Evolutionary conservation across 2,113 vertebrate species (phyloP).

Genomic region (Capricornis sumatraensis): DNA sequence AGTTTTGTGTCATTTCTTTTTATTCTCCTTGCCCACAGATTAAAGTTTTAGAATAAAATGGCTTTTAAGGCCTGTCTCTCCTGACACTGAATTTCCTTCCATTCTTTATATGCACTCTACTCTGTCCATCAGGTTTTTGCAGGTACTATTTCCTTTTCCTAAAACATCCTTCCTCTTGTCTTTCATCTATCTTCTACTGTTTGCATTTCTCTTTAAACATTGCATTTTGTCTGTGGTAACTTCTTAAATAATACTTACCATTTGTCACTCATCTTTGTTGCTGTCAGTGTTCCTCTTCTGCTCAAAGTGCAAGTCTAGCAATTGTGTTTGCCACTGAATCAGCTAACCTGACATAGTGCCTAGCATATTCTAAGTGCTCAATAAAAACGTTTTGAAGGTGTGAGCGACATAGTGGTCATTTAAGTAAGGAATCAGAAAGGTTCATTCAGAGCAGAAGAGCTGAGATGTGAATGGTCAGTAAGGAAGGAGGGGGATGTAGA

Average conservation of each 20-base stretch:
- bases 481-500: not conserved
- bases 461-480: not conserved
- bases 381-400: not conserved
- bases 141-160: not conserved
- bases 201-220: not conserved
- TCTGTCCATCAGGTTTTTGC: not conserved
- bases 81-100: not conserved
- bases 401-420: not conserved
- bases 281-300: not conserved
- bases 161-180: not conserved
- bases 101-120: not conserved
- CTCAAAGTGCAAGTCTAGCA: not conserved
- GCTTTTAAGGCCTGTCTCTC: not conserved
- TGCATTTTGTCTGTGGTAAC: not conserved
- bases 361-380: not conserved
- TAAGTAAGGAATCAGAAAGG: not conserved
- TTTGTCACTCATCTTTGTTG: not conserved
- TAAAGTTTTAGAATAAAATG: not conserved
- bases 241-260: not conserved
- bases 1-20: not conserved
- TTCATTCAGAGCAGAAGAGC: not conserved
- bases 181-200: not conserved
- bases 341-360: not conserved
- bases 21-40: not conserved
- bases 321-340: not conserved